Evolutionary conservation across 2,888 invertebrate genomes (phyloP).

Genomic region (Caenorhabditis afra): DNA sequence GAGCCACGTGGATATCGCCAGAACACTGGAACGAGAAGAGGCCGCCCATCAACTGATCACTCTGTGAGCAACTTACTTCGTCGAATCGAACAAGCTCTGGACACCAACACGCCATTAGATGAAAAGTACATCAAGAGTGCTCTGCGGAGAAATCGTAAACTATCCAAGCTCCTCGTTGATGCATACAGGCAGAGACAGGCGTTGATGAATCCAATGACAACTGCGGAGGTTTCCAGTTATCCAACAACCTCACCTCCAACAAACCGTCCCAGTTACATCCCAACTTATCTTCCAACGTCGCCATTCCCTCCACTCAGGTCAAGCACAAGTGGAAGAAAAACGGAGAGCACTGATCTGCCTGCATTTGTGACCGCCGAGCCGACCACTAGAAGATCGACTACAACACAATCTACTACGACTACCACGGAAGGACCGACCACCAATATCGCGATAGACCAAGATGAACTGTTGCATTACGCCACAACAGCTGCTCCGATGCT

Average conservation of each 20-base stretch:
- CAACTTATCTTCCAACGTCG: neutral
- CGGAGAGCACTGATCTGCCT: neutral
- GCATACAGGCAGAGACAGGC: slow-evolving; percentile 54
- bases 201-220: slow-evolving; percentile 17
- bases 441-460: neutral
- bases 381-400: neutral
- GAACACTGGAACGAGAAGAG: slow-evolving; percentile 10
- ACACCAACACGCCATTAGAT: slow-evolving; percentile 58
- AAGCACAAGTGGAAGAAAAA: neutral
- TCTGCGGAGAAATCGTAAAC: slow-evolving; percentile 59
- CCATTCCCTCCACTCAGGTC: slow-evolving; percentile 15
- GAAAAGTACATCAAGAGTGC: slow-evolving; percentile 61
- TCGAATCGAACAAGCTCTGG: slow-evolving; percentile 57
- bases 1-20: neutral
- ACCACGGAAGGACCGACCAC: slow-evolving; percentile 4
- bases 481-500: slow-evolving; percentile 29
- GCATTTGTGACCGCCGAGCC: slow-evolving; percentile 5
- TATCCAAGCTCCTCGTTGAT: slow-evolving; percentile 62
- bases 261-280: neutral
- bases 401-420: neutral
- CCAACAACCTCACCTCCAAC: neutral
- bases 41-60: slow-evolving; percentile 20
- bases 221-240: neutral
- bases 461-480: neutral
- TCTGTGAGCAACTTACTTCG: slow-evolving; percentile 51